phyloP scores from a whole-genome alignment of 2,797 vertebrate genomes.

The Acrocephalus scirpaceus region DNA sequence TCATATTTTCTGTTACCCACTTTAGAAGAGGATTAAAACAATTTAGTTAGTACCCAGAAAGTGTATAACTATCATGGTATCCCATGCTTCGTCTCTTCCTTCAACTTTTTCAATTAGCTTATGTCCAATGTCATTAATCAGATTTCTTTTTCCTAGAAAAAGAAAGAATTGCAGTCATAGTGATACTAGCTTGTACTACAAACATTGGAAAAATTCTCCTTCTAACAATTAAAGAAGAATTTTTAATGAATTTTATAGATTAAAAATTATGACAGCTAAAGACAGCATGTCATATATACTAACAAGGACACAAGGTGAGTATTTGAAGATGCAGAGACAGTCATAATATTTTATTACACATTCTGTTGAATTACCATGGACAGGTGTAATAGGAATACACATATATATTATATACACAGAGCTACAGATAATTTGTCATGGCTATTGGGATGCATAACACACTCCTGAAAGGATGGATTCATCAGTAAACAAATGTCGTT shows the following conservation, averaged over 20 bases:
- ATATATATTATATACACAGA: background rate
- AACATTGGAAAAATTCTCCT: background rate
- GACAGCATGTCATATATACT: background rate
- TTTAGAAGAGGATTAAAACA: background rate
- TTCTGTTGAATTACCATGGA: background rate
- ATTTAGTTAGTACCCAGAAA: background rate
- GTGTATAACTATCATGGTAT: background rate
- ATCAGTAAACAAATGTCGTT: background rate
- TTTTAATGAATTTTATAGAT: background rate
- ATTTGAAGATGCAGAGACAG: background rate
- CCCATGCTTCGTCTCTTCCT: background rate
- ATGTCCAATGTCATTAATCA: background rate
- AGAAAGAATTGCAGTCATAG: background rate
- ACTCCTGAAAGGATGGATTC: background rate
- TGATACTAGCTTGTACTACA: background rate
- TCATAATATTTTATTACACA: background rate
- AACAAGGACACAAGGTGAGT: background rate
- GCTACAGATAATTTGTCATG: background rate
- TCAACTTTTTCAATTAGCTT: background rate
- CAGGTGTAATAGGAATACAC: background rate
- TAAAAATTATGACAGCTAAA: background rate
- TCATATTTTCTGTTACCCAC: fast-evolving
- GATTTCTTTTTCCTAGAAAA: background rate
- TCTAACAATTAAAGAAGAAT: background rate
- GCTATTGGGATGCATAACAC: background rate